Evolutionary conservation across 2,797 vertebrate species (phyloP).

Genomic region (Acrossocheilus fasciatus): DNA sequence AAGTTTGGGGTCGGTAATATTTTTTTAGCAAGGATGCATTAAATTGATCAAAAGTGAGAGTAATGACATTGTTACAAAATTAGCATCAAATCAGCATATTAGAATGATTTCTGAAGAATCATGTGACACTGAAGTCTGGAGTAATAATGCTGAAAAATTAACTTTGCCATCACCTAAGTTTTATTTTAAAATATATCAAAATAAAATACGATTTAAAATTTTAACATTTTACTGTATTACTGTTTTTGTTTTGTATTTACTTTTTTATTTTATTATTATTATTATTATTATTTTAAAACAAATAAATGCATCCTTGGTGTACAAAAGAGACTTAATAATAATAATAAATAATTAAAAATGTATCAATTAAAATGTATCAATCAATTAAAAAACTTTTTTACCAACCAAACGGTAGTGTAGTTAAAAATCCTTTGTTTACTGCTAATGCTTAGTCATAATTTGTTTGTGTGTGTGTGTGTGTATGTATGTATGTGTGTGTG

Average conservation of each 20-base stretch:
- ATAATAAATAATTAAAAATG: background rate
- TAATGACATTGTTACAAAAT: background rate
- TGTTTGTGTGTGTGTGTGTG: no score
- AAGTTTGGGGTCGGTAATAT: background rate
- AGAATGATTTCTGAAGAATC: background rate
- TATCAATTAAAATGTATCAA: no score
- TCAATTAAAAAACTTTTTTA: no score
- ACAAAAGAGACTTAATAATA: background rate
- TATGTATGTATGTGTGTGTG: no score
- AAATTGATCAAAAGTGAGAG: background rate
- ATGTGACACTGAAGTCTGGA: background rate
- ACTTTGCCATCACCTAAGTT: background rate
- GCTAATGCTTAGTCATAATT: no score
- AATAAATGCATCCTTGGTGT: background rate
- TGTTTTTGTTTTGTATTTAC: no score
- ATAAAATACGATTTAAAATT: no score
- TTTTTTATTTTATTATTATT: no score
- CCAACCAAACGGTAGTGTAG: background rate
- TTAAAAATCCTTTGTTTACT: background rate
- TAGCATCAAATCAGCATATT: background rate
- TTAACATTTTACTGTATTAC: background rate
- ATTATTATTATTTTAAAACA: no score
- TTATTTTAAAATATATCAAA: background rate
- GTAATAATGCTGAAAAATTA: background rate
- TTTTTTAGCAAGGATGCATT: background rate